Percentiles rank a stretch among this genome's conserved stretches.
Conservation (phyloP, 2,797 vertebrate species). For the Hemitrygon akajei region DNA sequence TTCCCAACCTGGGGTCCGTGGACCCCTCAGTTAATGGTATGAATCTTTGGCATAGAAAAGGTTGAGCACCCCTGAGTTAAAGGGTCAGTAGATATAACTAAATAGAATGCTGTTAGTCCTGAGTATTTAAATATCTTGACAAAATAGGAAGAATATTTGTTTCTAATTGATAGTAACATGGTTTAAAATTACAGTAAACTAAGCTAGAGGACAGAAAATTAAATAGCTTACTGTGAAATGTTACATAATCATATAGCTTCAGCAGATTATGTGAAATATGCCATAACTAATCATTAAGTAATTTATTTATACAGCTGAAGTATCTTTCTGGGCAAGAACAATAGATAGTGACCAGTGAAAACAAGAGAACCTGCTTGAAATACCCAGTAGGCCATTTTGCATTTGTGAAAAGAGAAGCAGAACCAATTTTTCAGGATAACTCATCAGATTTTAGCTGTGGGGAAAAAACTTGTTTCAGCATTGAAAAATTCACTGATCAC, state of each 20-base stretch:
- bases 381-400: no score
- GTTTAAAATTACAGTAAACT: background rate
- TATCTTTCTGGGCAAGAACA: background rate
- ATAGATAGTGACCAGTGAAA: background rate
- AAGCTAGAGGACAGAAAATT: background rate
- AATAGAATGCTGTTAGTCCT: background rate
- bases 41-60: background rate
- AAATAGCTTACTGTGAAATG: background rate
- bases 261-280: background rate
- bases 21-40: no score
- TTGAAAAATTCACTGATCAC: no score
- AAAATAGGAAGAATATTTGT: background rate
- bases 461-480: no score
- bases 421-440: no score
- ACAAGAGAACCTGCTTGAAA: no score
- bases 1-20: no score
- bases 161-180: background rate
- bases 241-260: background rate
- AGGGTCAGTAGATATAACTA: background rate
- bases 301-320: background rate
- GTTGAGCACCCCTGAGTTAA: no score
- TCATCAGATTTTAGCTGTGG: no score
- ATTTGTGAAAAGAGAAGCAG: no score
- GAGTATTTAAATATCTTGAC: background rate
- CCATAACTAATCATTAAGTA: no score